Percentiles rank a stretch among this genome's conserved stretches.
Conservation (phyloP, 2,888 invertebrate genomes). For the Harpalus rufipes region DNA sequence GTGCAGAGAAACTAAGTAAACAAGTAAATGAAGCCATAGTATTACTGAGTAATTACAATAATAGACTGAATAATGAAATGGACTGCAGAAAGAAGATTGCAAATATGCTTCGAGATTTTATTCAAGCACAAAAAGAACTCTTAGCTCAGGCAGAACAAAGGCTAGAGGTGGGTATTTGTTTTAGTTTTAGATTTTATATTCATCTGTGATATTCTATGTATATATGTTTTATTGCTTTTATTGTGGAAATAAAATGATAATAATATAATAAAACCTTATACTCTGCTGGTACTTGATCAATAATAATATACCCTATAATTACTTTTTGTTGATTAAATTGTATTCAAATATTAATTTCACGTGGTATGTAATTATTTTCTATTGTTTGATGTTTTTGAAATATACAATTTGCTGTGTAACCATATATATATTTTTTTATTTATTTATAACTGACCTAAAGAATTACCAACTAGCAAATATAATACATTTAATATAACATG, state of each 20-base stretch:
- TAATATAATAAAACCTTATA: neutral
- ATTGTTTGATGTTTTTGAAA: neutral
- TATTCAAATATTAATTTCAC: neutral
- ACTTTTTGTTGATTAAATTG: neutral
- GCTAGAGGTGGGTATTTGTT: slow-evolving; percentile 83
- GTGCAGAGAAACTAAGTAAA: slow-evolving; percentile 87
- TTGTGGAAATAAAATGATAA: slow-evolving; percentile 36
- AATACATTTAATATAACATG: too few species aligned
- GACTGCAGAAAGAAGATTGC: slow-evolving; percentile 93
- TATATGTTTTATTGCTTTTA: slow-evolving; percentile 31
- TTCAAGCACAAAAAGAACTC: slow-evolving; percentile 91
- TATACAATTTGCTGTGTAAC: too few species aligned
- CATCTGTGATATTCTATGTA: slow-evolving; percentile 40
- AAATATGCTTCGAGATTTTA: slow-evolving; percentile 92
- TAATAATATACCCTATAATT: slow-evolving; percentile 28
- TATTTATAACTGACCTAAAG: too few species aligned
- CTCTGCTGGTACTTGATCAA: slow-evolving; percentile 22
- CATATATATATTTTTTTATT: too few species aligned
- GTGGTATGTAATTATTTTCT: neutral
- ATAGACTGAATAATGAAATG: slow-evolving; percentile 90
- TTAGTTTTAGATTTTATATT: slow-evolving; percentile 9
- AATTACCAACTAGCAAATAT: too few species aligned
- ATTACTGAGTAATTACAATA: slow-evolving; percentile 93
- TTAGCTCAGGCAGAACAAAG: slow-evolving; percentile 92
- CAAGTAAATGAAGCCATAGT: slow-evolving; percentile 94